A percentile compares a stretch with the other conserved stretches of the same genome.
Conservation (phyloP, 2,113 vertebrate species). For the Phylloscopus whistleri region DNA sequence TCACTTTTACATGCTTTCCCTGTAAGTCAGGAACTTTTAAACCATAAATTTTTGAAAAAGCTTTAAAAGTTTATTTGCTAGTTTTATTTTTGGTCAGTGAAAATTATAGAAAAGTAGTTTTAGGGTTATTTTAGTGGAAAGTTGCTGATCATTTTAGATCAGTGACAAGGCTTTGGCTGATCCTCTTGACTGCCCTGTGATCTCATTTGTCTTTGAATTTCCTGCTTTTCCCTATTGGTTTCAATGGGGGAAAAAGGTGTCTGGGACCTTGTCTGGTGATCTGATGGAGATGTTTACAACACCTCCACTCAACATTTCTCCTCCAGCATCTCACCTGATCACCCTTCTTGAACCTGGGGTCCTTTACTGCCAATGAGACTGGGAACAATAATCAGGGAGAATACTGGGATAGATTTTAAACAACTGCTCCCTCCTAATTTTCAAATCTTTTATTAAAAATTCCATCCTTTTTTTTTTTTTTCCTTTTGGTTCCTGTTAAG, state of each 20-base stretch:
- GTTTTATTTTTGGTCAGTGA: neutral
- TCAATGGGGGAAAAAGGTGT: neutral
- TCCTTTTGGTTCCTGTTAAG: neutral
- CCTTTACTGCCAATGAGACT: neutral
- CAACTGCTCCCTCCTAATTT: neutral
- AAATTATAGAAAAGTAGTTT: neutral
- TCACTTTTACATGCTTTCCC: neutral
- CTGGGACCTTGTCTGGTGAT: neutral
- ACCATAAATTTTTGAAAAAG: neutral
- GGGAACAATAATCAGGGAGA: neutral
- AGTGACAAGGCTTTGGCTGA: neutral
- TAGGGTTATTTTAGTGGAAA: neutral
- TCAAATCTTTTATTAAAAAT: neutral
- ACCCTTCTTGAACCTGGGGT: neutral
- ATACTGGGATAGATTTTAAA: neutral
- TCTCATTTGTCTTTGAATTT: neutral
- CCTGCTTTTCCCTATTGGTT: neutral
- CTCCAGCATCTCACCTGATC: accelerated
- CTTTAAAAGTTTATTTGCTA: neutral
- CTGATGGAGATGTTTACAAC: neutral
- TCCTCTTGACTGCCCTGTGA: neutral
- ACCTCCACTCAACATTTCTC: neutral
- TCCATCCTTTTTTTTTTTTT: no score
- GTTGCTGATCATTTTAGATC: neutral
- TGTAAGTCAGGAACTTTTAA: neutral